Evolutionary conservation across 2,797 vertebrate species (phyloP).

Genomic region (Sibirionetta formosa): DNA sequence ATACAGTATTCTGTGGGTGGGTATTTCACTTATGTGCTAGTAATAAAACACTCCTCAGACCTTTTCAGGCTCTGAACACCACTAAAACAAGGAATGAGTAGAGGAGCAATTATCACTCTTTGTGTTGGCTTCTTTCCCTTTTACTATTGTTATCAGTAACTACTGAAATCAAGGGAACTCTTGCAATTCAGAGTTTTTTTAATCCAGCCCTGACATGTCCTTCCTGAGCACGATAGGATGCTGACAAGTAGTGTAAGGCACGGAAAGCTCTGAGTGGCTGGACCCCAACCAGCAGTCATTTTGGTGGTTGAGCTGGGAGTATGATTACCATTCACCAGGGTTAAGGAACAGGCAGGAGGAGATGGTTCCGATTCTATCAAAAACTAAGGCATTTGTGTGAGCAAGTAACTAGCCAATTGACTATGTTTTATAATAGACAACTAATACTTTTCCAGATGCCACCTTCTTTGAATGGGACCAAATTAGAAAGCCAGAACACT

Average conservation of each 20-base stretch:
- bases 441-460: not conserved
- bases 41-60: not conserved
- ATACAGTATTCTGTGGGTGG: not conserved
- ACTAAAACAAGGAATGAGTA: not conserved
- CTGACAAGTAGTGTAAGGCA: not conserved
- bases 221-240: rapidly evolving
- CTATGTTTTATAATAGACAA: not conserved
- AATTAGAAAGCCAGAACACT: not conserved
- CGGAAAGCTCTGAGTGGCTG: not conserved
- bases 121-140: not conserved
- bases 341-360: not conserved
- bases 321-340: not conserved
- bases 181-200: not conserved
- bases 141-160: not conserved
- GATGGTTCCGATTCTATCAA: not conserved
- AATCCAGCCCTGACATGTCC: rapidly evolving
- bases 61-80: not conserved
- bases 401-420: not conserved
- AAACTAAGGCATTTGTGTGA: not conserved
- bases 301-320: no score
- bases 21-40: not conserved
- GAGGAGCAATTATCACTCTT: not conserved
- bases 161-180: not conserved
- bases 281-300: not conserved
- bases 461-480: not conserved